Conservation (phyloP, 2,888 invertebrate genomes). For the Chydorus sphaericus region DNA sequence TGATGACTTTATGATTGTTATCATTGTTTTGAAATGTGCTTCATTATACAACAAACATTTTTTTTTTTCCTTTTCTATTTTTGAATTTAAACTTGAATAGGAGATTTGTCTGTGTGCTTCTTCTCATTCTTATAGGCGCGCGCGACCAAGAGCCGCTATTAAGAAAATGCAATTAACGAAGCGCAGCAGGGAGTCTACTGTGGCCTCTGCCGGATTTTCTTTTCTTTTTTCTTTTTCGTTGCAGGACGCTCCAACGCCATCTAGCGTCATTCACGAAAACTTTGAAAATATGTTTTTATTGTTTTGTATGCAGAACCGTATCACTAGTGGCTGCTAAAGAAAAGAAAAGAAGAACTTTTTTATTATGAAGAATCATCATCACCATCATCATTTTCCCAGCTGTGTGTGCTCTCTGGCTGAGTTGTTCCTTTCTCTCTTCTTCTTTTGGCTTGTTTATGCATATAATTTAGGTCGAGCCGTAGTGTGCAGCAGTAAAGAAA, state of each 20-base stretch:
- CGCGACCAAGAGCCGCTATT: too few relatives aligned
- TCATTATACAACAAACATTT: too few relatives aligned
- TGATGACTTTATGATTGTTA: too few relatives aligned
- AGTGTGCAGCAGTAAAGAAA: too few relatives aligned
- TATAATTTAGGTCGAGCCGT: constrained; percentile 6
- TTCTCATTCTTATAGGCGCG: too few relatives aligned
- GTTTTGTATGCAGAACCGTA: constrained; percentile 2
- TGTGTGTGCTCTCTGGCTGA: too few relatives aligned
- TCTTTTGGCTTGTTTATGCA: background rate
- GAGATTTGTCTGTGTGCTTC: too few relatives aligned
- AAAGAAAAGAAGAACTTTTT: constrained; percentile 3
- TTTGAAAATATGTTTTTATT: background rate
- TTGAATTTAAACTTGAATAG: too few relatives aligned
- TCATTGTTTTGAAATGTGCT: too few relatives aligned
- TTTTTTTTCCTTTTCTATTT: too few relatives aligned
- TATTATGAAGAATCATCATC: background rate
- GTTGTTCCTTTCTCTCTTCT: background rate
- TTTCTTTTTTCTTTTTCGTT: background rate
- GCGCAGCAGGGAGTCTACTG: too few relatives aligned
- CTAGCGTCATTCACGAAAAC: background rate
- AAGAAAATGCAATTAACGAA: too few relatives aligned
- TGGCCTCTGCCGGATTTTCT: background rate
- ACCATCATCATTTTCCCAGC: constrained; percentile 6
- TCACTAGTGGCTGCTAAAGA: constrained; percentile 5
- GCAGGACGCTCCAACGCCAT: background rate